These are phyloP conservation scores for Meta bourneti DNA, from an alignment of 2,888 invertebrate species.

Conservation along the genomic window DNA sequence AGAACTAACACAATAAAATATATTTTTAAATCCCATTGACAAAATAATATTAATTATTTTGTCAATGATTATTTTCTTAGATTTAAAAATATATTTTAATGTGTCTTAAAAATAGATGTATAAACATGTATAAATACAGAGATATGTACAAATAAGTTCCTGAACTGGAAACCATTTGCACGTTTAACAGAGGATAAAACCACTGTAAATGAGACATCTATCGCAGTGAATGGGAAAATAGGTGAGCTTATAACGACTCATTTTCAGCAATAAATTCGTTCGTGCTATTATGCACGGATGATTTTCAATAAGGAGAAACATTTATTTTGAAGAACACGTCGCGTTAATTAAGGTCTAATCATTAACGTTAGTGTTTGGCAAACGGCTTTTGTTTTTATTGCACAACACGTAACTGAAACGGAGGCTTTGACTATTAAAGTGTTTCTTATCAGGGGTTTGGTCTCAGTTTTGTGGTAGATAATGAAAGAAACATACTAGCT, in stretches of 20 bases:
- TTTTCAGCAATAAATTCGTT: slow-evolving; percentile 22
- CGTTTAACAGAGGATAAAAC: not conserved
- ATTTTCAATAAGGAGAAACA: slow-evolving; percentile 50
- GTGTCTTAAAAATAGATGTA: too few species aligned
- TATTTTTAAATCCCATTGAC: too few species aligned
- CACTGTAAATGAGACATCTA: slow-evolving; percentile 21
- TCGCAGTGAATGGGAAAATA: not conserved
- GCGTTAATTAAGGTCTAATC: slow-evolving; percentile 58
- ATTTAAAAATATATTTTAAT: too few species aligned
- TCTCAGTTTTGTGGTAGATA: slow-evolving; percentile 2
- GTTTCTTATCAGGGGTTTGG: slow-evolving; percentile 22
- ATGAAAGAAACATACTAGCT: slow-evolving; percentile 18
- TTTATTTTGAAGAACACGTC: slow-evolving; percentile 44
- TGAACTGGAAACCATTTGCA: not conserved
- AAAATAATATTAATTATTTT: too few species aligned
- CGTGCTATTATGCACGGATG: slow-evolving; percentile 59
- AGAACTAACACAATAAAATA: too few species aligned
- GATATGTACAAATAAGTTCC: not conserved
- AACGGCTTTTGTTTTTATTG: slow-evolving; percentile 26
- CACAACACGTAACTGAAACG: slow-evolving; percentile 15
- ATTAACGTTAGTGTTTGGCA: slow-evolving; percentile 44
- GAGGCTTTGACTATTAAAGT: slow-evolving; percentile 31
- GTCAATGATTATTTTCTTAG: too few species aligned
- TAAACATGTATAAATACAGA: too few species aligned
- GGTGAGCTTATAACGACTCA: not conserved